A percentile compares a stretch with the other conserved stretches of the same genome.
These are phyloP conservation scores for Poeciliopsis prolifica DNA, from an alignment of 2,113 vertebrate species.

Conservation along the genomic window DNA sequence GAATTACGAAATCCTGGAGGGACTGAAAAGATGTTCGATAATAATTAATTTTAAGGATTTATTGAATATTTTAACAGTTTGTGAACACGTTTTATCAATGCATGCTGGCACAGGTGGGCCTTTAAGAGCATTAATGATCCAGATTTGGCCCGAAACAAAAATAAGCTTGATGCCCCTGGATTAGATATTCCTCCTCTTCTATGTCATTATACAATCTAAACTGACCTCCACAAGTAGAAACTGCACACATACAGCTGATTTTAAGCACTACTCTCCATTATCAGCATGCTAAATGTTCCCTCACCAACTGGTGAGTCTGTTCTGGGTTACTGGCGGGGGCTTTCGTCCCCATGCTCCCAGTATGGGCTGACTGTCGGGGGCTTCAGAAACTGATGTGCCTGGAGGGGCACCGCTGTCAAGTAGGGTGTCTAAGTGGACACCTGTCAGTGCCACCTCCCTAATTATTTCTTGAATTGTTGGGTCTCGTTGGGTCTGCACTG, in stretches of 20 bases:
- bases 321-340: neutral
- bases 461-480: constrained; percentile 19
- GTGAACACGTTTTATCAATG: too few relatives aligned
- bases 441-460: constrained; percentile 23
- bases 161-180: too few relatives aligned
- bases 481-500: constrained; percentile 4
- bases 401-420: constrained; percentile 10
- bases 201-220: neutral
- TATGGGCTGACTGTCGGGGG: constrained; percentile 4
- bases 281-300: neutral
- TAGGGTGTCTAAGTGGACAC: constrained; percentile 11
- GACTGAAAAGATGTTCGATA: too few relatives aligned
- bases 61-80: too few relatives aligned
- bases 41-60: too few relatives aligned
- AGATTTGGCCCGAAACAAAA: too few relatives aligned
- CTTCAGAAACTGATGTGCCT: constrained; percentile 21
- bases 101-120: too few relatives aligned
- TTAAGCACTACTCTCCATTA: neutral
- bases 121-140: too few relatives aligned
- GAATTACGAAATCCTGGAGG: too few relatives aligned
- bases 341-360: neutral
- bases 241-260: neutral
- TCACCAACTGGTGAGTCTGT: neutral
- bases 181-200: neutral
- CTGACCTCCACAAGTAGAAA: neutral